phyloP scores from a whole-genome alignment of 2,888 invertebrate species.

The Pardosa pseudoannulata region DNA sequence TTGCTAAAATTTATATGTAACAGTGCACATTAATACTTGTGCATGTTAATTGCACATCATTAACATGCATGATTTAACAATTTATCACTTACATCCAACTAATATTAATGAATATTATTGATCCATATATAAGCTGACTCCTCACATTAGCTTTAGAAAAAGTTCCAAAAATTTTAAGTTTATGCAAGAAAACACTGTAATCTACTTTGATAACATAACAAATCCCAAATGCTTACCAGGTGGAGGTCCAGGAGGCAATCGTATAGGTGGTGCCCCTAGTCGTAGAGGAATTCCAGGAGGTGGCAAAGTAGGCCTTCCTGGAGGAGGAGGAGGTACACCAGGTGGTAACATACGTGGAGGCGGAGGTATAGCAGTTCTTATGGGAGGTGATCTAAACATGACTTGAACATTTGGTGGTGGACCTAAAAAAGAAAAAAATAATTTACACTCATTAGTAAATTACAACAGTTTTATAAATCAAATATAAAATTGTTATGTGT shows the following conservation, averaged over 20 bases:
- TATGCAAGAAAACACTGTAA: too few species aligned
- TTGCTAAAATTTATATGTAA: too few species aligned
- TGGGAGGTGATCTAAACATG: constrained; percentile 80
- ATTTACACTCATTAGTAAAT: not conserved
- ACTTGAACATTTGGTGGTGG: constrained; percentile 72
- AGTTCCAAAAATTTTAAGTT: too few species aligned
- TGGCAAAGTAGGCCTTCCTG: constrained; percentile 77
- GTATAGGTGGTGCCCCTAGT: constrained; percentile 75
- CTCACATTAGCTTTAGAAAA: too few species aligned
- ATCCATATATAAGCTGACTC: too few species aligned
- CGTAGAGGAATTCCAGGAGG: constrained; percentile 81
- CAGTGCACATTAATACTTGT: too few species aligned
- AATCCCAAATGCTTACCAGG: constrained; percentile 79
- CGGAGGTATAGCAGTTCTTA: constrained; percentile 76
- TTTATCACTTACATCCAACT: too few species aligned
- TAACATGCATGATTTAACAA: too few species aligned
- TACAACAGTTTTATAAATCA: not conserved
- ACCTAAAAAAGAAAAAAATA: constrained; percentile 18
- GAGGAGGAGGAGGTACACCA: constrained; percentile 74
- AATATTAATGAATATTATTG: too few species aligned
- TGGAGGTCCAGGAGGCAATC: constrained; percentile 83
- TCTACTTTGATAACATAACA: too few species aligned
- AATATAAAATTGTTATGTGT: too few species aligned
- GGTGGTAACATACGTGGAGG: constrained; percentile 73
- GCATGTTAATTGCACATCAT: too few species aligned